Evolutionary conservation across 2,888 invertebrate species (phyloP).

Genomic region (Ryuthela nishihirai): DNA sequence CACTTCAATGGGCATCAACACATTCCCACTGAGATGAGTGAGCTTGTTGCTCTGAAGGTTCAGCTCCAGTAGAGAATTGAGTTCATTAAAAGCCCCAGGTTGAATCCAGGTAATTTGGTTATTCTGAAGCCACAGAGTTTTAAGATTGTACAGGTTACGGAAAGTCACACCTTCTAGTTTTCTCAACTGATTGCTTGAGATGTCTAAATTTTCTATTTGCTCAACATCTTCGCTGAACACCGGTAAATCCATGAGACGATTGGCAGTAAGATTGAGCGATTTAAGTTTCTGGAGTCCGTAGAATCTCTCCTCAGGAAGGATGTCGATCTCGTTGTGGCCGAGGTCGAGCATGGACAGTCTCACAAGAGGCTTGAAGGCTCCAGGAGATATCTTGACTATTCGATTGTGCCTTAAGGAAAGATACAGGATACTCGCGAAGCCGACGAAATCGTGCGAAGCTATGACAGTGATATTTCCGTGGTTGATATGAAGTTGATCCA

Average conservation of each 20-base stretch:
- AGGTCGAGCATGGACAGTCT: conserved; percentile 37
- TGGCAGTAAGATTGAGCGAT: conserved; percentile 76
- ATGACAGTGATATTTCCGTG: conserved; percentile 42
- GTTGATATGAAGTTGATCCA: conserved; percentile 34
- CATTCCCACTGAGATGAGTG: conserved; percentile 56
- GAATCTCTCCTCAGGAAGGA: conserved; percentile 44
- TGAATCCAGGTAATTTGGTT: conserved; percentile 48
- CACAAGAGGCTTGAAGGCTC: conserved; percentile 41
- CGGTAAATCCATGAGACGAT: conserved; percentile 60
- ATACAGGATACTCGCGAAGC: conserved; percentile 34
- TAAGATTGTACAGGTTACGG: conserved; percentile 42
- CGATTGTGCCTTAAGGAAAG: conserved; percentile 42
- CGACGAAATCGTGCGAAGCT: conserved; percentile 42
- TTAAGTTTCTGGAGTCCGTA: conserved; percentile 59
- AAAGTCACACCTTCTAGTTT: conserved; percentile 44
- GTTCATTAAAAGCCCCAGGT: conserved; percentile 55
- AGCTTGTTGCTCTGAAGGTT: conserved; percentile 65
- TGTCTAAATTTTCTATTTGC: conserved; percentile 68
- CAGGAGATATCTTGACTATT: conserved; percentile 43
- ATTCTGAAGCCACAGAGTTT: conserved; percentile 46
- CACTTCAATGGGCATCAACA: conserved; percentile 73
- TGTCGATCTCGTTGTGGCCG: conserved; percentile 42
- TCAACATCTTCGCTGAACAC: conserved; percentile 63
- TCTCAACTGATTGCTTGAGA: conserved; percentile 67
- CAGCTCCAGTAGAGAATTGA: conserved; percentile 62